Percentiles rank a stretch among this genome's conserved stretches.
These are phyloP conservation scores for Edolisoma coerulescens DNA, from an alignment of 2,113 vertebrate genomes.

Conservation along the genomic window DNA sequence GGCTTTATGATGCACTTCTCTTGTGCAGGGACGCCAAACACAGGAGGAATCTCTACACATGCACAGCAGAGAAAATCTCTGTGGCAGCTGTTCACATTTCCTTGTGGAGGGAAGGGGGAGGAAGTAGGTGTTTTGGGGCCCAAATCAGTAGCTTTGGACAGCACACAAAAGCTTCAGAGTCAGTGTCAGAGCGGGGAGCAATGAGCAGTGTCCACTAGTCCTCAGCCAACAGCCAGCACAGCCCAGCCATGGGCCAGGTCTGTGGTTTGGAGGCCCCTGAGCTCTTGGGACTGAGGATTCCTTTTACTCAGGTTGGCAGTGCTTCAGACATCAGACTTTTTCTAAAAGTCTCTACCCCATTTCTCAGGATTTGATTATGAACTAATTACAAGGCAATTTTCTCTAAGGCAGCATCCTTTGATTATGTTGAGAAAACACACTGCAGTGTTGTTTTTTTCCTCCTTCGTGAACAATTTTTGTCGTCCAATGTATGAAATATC, in stretches of 20 bases:
- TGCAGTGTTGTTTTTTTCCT: accelerated
- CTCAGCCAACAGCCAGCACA: not conserved
- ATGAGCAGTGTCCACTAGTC: not conserved
- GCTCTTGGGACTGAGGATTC: not conserved
- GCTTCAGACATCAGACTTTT: not conserved
- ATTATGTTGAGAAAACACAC: not conserved
- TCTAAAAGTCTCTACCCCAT: not conserved
- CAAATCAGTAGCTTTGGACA: not conserved
- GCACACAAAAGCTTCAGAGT: not conserved
- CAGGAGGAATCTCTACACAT: conserved; percentile 15
- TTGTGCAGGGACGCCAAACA: not conserved
- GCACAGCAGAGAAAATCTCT: conserved; percentile 37
- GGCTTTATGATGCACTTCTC: not conserved
- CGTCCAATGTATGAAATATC: not conserved
- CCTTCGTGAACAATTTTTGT: not conserved
- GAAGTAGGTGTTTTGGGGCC: not conserved
- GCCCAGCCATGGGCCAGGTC: accelerated
- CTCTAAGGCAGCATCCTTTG: not conserved
- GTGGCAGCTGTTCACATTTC: not conserved
- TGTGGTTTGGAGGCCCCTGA: not conserved
- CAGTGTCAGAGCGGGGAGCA: not conserved
- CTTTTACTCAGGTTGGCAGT: not conserved
- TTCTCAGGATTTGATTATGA: conserved; percentile 25
- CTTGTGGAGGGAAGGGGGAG: not conserved
- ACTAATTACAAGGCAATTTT: conserved; percentile 9